These are phyloP conservation scores for Parnassius smintheus DNA, from an alignment of 2,888 invertebrate species.

Conservation along the genomic window DNA sequence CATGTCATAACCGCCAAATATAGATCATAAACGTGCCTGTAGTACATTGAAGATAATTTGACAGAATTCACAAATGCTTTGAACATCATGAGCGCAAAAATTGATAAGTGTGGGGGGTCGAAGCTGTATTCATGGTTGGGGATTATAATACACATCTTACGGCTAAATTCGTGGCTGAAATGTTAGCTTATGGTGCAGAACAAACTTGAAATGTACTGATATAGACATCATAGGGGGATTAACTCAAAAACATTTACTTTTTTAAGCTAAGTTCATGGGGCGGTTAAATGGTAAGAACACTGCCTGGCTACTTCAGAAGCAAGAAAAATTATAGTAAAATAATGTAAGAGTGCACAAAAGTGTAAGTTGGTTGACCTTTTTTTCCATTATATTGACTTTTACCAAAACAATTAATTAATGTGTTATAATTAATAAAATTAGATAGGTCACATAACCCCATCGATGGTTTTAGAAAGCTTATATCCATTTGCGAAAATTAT, in stretches of 20 bases:
- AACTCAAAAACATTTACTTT: not conserved
- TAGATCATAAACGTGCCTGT: not conserved
- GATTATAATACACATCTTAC: not conserved
- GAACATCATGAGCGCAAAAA: not conserved
- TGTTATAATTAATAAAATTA: not conserved
- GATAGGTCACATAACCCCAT: not conserved
- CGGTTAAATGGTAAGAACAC: not conserved
- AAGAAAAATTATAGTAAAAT: not conserved
- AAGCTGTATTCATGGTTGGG: not conserved
- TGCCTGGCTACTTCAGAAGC: not conserved
- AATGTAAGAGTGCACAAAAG: not conserved
- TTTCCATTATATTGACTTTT: not conserved
- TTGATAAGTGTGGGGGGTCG: not conserved
- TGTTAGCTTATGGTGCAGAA: not conserved
- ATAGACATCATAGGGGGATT: not conserved
- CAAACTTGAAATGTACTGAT: not conserved
- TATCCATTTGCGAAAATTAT: too few relatives aligned
- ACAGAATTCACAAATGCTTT: not conserved
- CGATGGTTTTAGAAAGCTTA: too few relatives aligned
- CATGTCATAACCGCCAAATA: too few relatives aligned
- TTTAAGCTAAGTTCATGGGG: not conserved
- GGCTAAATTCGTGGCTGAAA: not conserved
- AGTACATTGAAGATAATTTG: not conserved
- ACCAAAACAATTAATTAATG: not conserved
- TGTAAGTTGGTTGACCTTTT: not conserved